Conservation (phyloP, 2,888 invertebrate genomes). For the Vanessa cardui region DNA sequence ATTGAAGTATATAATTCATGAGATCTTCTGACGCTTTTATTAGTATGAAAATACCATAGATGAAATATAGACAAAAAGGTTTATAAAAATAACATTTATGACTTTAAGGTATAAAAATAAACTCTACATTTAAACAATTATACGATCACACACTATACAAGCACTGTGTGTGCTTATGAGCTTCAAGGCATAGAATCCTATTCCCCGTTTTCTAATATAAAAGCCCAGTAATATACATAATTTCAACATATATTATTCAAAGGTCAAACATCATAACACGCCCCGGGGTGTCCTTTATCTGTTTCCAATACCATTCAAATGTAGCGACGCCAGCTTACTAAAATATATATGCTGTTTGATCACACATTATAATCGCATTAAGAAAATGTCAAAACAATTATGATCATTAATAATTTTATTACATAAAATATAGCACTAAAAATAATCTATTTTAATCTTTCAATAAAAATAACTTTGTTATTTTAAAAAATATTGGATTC, state of each 20-base stretch:
- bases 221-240: constrained; percentile 22
- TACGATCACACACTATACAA: background rate
- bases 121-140: too few species aligned
- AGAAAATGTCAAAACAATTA: constrained; percentile 29
- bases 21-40: too few species aligned
- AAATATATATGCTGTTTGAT: constrained; percentile 26
- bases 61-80: too few species aligned
- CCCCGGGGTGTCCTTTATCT: constrained; percentile 34
- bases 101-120: too few species aligned
- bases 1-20: too few species aligned
- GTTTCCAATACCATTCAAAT: constrained; percentile 32
- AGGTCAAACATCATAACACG: constrained; percentile 26
- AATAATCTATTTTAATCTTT: background rate
- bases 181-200: constrained; percentile 8
- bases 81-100: too few species aligned
- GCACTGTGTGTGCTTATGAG: too few species aligned
- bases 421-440: background rate
- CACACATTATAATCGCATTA: constrained; percentile 38
- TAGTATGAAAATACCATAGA: too few species aligned
- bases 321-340: constrained; percentile 11
- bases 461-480: too few species aligned
- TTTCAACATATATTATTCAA: constrained; percentile 29
- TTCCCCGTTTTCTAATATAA: constrained; percentile 15
- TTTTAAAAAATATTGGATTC: too few species aligned
- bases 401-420: constrained; percentile 12